These are phyloP conservation scores for Tetraneura akinire DNA, from an alignment of 1,140 invertebrate genomes.

Conservation along the genomic window DNA sequence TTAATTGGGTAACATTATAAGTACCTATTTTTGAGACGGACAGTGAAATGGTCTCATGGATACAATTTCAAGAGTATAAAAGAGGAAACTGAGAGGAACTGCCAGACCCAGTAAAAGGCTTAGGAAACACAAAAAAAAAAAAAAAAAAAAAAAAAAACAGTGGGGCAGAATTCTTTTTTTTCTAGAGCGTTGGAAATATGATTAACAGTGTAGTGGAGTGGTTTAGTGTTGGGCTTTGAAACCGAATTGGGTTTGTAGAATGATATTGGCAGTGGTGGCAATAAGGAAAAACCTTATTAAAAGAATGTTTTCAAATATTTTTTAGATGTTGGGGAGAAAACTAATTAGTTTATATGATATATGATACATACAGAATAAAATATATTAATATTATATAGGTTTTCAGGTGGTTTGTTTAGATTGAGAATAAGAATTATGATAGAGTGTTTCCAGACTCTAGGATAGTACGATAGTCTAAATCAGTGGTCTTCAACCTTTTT, in stretches of 20 bases:
- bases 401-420: slow-evolving; percentile 53
- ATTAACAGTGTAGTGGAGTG: slow-evolving; percentile 9
- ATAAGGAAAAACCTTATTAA: slow-evolving; percentile 52
- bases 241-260: slow-evolving; percentile 52
- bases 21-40: slow-evolving; percentile 8
- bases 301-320: slow-evolving; percentile 54
- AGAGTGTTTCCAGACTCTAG: slow-evolving; percentile 56
- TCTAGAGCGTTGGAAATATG: slow-evolving; percentile 24
- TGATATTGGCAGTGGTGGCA: slow-evolving; percentile 25
- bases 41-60: slow-evolving; percentile 38
- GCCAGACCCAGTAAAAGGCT: slow-evolving; percentile 55
- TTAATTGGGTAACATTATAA: not conserved
- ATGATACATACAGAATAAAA: too few species aligned
- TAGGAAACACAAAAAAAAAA: slow-evolving; percentile 55
- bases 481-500: too few species aligned
- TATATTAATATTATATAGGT: too few species aligned
- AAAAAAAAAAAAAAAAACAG: slow-evolving; percentile 57
- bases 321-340: slow-evolving; percentile 55
- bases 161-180: slow-evolving; percentile 54
- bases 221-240: slow-evolving; percentile 45
- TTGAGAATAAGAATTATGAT: slow-evolving; percentile 57
- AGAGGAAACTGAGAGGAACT: not conserved
- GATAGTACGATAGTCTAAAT: slow-evolving; percentile 44
- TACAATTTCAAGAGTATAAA: slow-evolving; percentile 41
- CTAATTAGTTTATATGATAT: slow-evolving; percentile 57